These are phyloP conservation scores for Perizoma flavofasciatum DNA, from an alignment of 2,888 invertebrate species.

Conservation along the genomic window DNA sequence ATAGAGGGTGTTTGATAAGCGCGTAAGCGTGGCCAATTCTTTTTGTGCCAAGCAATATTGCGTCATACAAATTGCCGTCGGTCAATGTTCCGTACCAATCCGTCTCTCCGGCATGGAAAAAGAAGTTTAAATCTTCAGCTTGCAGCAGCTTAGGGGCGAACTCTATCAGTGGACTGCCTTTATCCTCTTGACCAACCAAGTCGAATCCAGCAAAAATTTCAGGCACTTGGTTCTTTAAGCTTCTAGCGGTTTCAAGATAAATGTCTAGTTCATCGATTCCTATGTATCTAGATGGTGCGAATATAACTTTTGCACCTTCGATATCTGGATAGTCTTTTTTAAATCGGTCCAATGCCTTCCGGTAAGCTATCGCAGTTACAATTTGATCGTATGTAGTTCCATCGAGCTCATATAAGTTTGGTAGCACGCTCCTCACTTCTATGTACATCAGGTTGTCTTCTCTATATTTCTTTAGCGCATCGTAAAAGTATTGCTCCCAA, in stretches of 20 bases:
- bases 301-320: slow-evolving; percentile 87
- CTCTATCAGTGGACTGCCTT: slow-evolving; percentile 85
- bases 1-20: slow-evolving; percentile 87
- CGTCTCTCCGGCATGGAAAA: slow-evolving; percentile 93
- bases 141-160: slow-evolving; percentile 83
- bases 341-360: slow-evolving; percentile 83
- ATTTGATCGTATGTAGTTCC: slow-evolving; percentile 81
- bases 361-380: slow-evolving; percentile 84
- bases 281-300: slow-evolving; percentile 84
- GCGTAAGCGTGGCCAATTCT: slow-evolving; percentile 92
- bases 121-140: slow-evolving; percentile 84
- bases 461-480: slow-evolving; percentile 84
- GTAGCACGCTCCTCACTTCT: slow-evolving; percentile 87
- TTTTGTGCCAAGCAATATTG: slow-evolving; percentile 88
- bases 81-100: slow-evolving; percentile 87
- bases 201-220: slow-evolving; percentile 90
- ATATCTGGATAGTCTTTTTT: slow-evolving; percentile 85
- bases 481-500: slow-evolving; percentile 87
- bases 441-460: slow-evolving; percentile 88
- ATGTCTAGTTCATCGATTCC: slow-evolving; percentile 58
- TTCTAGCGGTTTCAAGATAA: slow-evolving; percentile 69
- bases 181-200: slow-evolving; percentile 91
- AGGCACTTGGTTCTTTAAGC: slow-evolving; percentile 81
- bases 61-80: slow-evolving; percentile 91
- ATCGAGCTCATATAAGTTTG: slow-evolving; percentile 86